Conservation (phyloP, 2,797 vertebrate genomes). For the Sebastes paucispinis region DNA sequence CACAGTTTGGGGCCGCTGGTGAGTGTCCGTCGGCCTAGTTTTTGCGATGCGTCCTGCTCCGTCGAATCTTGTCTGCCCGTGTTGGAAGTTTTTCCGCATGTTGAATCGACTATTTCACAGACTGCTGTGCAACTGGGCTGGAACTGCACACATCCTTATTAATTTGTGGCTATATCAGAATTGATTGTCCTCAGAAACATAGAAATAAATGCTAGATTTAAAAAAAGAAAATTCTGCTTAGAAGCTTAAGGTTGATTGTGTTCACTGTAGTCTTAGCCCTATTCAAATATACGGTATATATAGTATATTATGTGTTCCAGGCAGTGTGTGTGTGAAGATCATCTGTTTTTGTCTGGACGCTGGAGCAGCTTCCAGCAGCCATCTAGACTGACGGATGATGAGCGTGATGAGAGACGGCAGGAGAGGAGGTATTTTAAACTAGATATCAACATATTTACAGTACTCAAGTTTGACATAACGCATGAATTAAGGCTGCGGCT, state of each 20-base stretch:
- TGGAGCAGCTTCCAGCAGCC: background rate
- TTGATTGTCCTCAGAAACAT: slow-evolving; percentile 12
- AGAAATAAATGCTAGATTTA: background rate
- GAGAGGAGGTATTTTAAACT: background rate
- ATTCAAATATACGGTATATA: background rate
- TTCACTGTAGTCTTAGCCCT: slow-evolving; percentile 1
- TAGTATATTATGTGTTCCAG: background rate
- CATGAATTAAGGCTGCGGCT: background rate
- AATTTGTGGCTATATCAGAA: background rate
- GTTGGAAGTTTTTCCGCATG: no score
- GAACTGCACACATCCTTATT: background rate
- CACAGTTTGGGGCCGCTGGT: no score
- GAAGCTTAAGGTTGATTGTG: background rate
- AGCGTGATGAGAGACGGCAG: background rate
- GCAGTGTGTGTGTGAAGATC: slow-evolving; percentile 2
- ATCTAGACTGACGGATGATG: background rate
- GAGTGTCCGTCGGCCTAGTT: no score
- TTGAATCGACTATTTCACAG: no score
- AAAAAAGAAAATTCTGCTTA: background rate
- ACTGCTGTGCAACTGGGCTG: background rate
- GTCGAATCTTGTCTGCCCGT: no score
- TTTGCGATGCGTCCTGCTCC: no score
- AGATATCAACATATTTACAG: background rate
- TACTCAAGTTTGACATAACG: background rate
- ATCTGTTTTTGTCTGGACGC: background rate